Conservation (phyloP, 2,797 vertebrate genomes). For the Pangasius sanitwongsei region DNA sequence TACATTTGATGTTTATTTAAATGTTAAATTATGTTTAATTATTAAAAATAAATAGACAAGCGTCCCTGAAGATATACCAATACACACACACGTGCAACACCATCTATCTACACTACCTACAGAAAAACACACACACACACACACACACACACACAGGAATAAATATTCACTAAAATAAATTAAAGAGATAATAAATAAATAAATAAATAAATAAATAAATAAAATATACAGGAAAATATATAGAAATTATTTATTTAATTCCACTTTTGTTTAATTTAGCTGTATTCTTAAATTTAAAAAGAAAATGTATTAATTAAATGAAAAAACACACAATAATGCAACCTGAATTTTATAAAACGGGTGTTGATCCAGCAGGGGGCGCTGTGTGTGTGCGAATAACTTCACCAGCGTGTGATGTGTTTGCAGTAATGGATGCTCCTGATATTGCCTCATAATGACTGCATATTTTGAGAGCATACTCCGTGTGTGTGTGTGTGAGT, state of each 20-base stretch:
- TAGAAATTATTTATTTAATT: neutral
- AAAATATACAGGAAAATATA: neutral
- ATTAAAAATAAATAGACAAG: neutral
- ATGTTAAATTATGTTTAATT: neutral
- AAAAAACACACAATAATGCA: neutral
- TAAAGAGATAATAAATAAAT: no score
- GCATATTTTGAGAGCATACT: conserved; percentile 8
- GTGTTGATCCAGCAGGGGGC: conserved; percentile 76
- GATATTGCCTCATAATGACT: conserved; percentile 27
- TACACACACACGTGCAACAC: neutral
- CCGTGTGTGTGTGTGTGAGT: neutral
- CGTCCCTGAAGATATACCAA: no score
- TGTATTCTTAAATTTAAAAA: neutral
- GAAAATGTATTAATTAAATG: no score
- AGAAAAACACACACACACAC: neutral
- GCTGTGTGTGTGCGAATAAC: conserved; percentile 71
- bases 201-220: neutral
- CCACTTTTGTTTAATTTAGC: neutral
- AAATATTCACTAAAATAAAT: neutral
- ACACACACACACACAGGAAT: neutral
- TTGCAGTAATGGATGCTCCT: conserved; percentile 18
- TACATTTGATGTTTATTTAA: neutral
- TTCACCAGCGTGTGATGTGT: conserved; percentile 27
- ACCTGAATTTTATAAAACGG: neutral
- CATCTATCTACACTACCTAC: neutral